phyloP scores from a whole-genome alignment of 2,797 vertebrate species.

The Vultur gryphus region DNA sequence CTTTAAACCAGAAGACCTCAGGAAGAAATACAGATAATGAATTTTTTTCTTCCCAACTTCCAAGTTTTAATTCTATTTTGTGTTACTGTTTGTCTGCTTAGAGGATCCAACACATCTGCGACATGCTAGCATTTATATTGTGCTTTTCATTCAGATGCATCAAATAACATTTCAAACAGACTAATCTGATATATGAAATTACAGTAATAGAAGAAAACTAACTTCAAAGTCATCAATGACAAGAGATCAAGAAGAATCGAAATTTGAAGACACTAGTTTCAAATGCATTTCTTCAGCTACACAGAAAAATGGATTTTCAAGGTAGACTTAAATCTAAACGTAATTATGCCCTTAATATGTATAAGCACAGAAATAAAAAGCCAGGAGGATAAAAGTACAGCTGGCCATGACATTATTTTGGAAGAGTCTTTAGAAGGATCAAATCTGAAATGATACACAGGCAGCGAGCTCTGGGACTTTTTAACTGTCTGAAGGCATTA shows the following conservation, averaged over 20 bases:
- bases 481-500: not conserved
- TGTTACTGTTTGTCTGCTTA: not conserved
- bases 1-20: not conserved
- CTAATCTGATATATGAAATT: not conserved
- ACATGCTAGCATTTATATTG: not conserved
- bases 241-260: not conserved
- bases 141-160: not conserved
- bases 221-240: not conserved
- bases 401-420: not conserved
- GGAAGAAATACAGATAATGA: not conserved
- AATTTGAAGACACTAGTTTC: not conserved
- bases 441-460: not conserved
- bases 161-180: not conserved
- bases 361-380: not conserved
- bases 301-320: not conserved
- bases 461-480: not conserved
- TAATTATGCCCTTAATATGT: not conserved
- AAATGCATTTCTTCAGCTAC: not conserved
- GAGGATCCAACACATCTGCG: not conserved
- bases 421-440: not conserved
- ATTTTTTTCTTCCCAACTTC: not conserved
- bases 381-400: not conserved
- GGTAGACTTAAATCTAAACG: not conserved
- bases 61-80: not conserved
- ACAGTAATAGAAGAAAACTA: not conserved